These are phyloP conservation scores for Synergus gifuensis DNA, from an alignment of 2,888 invertebrate genomes.

Conservation along the genomic window DNA sequence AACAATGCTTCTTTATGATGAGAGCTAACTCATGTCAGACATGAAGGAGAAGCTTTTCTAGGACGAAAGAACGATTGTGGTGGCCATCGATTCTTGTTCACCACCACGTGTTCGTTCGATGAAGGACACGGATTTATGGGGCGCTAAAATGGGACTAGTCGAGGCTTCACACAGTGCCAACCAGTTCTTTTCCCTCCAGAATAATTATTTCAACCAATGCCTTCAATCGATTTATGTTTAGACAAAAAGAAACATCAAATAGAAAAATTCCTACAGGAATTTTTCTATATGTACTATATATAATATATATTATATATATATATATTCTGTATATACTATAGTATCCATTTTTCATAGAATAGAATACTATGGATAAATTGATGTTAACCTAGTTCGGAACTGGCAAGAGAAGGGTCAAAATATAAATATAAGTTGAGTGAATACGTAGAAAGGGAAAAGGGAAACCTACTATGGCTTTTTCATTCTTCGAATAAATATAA, in stretches of 20 bases:
- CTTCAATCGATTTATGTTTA: not conserved
- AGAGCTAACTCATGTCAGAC: not conserved
- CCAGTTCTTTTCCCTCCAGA: not conserved
- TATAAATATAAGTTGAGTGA: not conserved
- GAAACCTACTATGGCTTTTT: not conserved
- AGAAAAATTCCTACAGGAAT: no score
- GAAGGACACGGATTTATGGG: constrained; percentile 44
- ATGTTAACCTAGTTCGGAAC: not conserved
- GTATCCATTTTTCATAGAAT: not conserved
- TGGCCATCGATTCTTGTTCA: constrained; percentile 48
- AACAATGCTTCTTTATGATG: not conserved
- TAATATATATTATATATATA: no score
- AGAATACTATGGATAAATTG: not conserved
- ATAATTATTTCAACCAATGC: not conserved
- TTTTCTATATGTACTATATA: no score
- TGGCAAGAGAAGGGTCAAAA: not conserved
- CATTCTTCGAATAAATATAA: not conserved
- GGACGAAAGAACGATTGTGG: constrained; percentile 54
- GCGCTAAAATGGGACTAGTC: constrained; percentile 38
- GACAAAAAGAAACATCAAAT: not conserved
- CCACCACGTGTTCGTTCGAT: constrained; percentile 38
- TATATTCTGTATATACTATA: no score
- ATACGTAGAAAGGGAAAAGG: not conserved
- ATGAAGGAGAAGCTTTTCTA: constrained; percentile 34
- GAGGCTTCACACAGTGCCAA: not conserved